Conservation (phyloP, 2,113 vertebrate species). For the Centropristis striata region DNA sequence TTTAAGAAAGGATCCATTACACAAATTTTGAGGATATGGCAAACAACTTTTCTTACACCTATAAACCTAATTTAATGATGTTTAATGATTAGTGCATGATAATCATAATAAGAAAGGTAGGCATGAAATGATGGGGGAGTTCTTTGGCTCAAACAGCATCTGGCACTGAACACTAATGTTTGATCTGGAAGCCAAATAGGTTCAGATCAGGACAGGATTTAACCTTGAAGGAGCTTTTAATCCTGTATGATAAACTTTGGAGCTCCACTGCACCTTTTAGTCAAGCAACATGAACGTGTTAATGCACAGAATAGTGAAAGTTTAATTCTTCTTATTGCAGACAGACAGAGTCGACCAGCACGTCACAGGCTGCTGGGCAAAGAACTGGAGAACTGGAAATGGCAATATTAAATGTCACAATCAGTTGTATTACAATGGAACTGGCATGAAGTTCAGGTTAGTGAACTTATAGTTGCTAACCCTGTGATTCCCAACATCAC, state of each 20-base stretch:
- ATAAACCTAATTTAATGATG: not conserved
- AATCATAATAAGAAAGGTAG: slow-evolving; percentile 9
- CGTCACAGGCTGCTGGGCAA: slow-evolving; percentile 23
- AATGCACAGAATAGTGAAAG: slow-evolving; percentile 10
- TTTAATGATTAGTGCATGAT: slow-evolving; percentile 16
- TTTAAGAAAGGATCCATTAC: not conserved
- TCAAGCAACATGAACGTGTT: not conserved
- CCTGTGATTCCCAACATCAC: not conserved
- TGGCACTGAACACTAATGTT: slow-evolving; percentile 16
- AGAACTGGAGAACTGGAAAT: not conserved
- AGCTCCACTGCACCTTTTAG: slow-evolving; percentile 18
- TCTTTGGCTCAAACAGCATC: slow-evolving; percentile 27
- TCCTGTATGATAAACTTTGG: not conserved
- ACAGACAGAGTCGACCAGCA: not conserved
- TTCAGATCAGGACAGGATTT: slow-evolving; percentile 22
- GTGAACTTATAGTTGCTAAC: too few relatives aligned
- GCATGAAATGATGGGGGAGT: not conserved
- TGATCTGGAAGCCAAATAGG: slow-evolving; percentile 15
- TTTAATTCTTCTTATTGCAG: slow-evolving; percentile 21
- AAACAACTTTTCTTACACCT: not conserved
- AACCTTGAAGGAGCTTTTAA: slow-evolving; percentile 21
- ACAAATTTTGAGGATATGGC: not conserved
- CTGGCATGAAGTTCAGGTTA: too few relatives aligned
- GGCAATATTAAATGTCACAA: not conserved
- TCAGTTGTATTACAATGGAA: not conserved